A percentile compares a stretch with the other conserved stretches of the same genome.
Conservation (phyloP, 2,797 vertebrate genomes). For the Brotula barbata region DNA sequence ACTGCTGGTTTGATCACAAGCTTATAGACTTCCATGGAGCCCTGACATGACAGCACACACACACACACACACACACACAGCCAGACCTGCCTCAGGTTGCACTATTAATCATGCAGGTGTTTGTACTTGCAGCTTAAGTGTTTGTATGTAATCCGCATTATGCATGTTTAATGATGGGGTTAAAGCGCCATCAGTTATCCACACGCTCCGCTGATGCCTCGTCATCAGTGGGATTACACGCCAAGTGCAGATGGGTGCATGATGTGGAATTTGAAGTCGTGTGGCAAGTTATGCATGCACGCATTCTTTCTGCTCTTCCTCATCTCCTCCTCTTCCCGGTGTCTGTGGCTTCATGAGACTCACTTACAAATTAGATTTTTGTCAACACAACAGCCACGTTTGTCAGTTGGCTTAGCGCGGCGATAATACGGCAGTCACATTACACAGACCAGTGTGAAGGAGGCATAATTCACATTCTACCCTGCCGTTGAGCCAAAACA, state of each 20-base stretch:
- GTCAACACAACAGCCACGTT: conserved; percentile 51
- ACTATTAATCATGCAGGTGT: conserved; percentile 41
- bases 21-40: too few species aligned
- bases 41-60: too few species aligned
- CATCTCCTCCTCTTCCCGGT: conserved; percentile 9
- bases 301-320: conserved; percentile 32
- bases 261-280: conserved; percentile 17
- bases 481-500: conserved; percentile 1
- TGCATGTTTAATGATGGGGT: conserved; percentile 23
- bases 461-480: conserved; percentile 15
- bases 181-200: conserved; percentile 1
- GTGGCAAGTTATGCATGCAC: conserved; percentile 10
- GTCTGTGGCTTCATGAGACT: conserved; percentile 39
- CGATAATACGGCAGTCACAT: conserved; percentile 29
- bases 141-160: conserved; percentile 21
- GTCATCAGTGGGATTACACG: conserved; percentile 8
- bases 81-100: conserved; percentile 18
- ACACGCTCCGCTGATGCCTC: too few species aligned
- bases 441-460: neutral
- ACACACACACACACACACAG: neutral
- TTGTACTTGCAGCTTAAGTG: conserved; percentile 15
- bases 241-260: conserved; percentile 1
- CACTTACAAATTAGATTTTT: conserved; percentile 51
- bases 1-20: too few species aligned
- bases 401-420: conserved; percentile 29